Evolutionary conservation across 2,888 invertebrate species (phyloP).

Genomic region (Phragmatobia fuliginosa): DNA sequence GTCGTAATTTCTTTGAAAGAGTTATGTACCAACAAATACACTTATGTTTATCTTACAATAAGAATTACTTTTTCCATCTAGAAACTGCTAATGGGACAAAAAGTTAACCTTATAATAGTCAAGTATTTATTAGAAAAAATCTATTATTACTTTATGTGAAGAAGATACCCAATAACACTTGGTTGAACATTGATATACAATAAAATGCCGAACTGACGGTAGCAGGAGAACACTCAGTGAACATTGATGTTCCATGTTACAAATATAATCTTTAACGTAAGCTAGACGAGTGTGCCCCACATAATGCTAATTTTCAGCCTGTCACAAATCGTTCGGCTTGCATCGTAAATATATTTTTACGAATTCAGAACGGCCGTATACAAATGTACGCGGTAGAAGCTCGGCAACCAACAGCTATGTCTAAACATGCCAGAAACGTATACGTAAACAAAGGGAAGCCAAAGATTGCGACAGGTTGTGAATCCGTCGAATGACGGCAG

Average conservation of each 20-base stretch:
- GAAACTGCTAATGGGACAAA: conserved; percentile 21
- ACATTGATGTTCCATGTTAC: conserved; percentile 59
- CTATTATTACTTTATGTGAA: conserved; percentile 15
- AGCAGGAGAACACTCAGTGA: conserved; percentile 54
- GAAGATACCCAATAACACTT: conserved; percentile 28
- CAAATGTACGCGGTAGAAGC: conserved; percentile 15
- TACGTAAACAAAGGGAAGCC: conserved; percentile 30
- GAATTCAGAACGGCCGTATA: conserved; percentile 25
- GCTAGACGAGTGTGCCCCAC: conserved; percentile 49
- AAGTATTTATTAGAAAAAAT: too few relatives aligned
- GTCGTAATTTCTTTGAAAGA: not conserved
- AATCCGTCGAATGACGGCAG: conserved; percentile 30
- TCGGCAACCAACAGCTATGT: conserved; percentile 17
- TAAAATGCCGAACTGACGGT: conserved; percentile 47
- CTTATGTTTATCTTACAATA: not conserved
- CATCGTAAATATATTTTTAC: conserved; percentile 38
- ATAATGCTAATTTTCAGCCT: conserved; percentile 50
- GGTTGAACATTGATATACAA: conserved; percentile 11
- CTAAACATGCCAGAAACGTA: conserved; percentile 21
- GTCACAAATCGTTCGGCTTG: conserved; percentile 30
- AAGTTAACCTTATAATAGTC: too few relatives aligned
- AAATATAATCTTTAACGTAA: conserved; percentile 59
- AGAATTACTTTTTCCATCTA: conserved; percentile 1
- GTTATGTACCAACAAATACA: not conserved
- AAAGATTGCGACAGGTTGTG: conserved; percentile 41